Evolutionary conservation across 2,797 vertebrate genomes (phyloP).

Genomic region (Simalia tracyae): DNA sequence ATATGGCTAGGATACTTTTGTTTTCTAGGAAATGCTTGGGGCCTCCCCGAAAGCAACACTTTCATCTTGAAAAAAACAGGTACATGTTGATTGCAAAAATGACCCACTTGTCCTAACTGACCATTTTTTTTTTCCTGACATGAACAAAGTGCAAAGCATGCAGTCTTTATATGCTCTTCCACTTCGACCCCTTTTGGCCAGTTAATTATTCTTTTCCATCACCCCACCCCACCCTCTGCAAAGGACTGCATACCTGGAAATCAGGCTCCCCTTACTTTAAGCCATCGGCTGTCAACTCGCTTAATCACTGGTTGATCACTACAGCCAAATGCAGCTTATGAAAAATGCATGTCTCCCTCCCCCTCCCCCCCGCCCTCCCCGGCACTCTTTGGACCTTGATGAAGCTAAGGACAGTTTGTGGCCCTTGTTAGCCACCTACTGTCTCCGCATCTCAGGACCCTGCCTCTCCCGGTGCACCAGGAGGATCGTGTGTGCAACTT

Average conservation of each 20-base stretch:
- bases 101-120: slow-evolving; percentile 41
- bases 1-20: not conserved
- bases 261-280: slow-evolving; percentile 64
- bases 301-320: slow-evolving; percentile 68
- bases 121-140: slow-evolving; percentile 34
- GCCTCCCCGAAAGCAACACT: not conserved
- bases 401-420: slow-evolving; percentile 22
- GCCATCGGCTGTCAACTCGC: slow-evolving; percentile 67
- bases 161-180: slow-evolving; percentile 64
- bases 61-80: not conserved
- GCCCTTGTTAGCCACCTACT: slow-evolving; percentile 45
- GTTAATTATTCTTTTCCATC: slow-evolving; percentile 17
- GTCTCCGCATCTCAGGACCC: not conserved
- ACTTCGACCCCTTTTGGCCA: slow-evolving; percentile 61
- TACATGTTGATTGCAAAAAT: not conserved
- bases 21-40: not conserved
- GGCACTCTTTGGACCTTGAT: slow-evolving; percentile 58
- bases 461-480: not conserved
- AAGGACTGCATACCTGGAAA: slow-evolving; percentile 66
- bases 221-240: slow-evolving; percentile 58
- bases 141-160: slow-evolving; percentile 61
- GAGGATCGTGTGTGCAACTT: too few relatives aligned
- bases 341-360: slow-evolving; percentile 64
- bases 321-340: slow-evolving; percentile 67
- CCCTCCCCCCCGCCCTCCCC: slow-evolving; percentile 56